Evolutionary conservation across 2,888 invertebrate species (phyloP).

Genomic region (Hedychridium roseum): DNA sequence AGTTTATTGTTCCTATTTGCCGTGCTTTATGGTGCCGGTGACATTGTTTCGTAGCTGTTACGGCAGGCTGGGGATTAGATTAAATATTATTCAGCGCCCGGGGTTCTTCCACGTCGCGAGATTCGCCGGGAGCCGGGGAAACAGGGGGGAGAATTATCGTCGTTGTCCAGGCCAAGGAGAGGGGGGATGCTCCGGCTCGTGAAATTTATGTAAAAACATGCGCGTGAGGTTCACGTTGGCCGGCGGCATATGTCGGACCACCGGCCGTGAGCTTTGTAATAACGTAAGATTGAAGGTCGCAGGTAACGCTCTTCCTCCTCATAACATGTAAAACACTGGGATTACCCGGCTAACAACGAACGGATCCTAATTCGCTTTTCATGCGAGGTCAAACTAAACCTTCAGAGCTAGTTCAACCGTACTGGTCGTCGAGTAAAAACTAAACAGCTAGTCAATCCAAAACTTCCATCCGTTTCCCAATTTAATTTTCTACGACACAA

Average conservation of each 20-base stretch:
- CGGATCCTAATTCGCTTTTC: too few species aligned
- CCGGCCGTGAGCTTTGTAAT: constrained; percentile 31
- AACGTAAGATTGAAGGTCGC: constrained; percentile 55
- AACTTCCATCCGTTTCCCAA: too few species aligned
- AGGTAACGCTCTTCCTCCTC: constrained; percentile 43
- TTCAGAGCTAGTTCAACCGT: too few species aligned
- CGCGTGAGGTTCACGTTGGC: constrained; percentile 21
- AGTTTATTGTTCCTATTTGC: too few species aligned
- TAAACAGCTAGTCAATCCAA: too few species aligned
- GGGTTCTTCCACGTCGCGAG: background rate
- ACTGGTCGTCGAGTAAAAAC: too few species aligned
- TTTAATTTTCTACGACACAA: too few species aligned
- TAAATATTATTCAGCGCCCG: background rate
- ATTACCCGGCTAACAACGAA: constrained; percentile 55
- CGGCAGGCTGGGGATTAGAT: background rate
- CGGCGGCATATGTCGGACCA: constrained; percentile 23
- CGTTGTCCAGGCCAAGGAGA: background rate
- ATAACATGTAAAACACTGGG: constrained; percentile 57
- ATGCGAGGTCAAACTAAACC: too few species aligned
- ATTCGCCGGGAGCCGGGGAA: background rate
- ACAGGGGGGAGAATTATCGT: background rate
- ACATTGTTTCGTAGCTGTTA: background rate
- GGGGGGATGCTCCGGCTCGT: constrained; percentile 15
- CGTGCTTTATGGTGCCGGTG: too few species aligned
- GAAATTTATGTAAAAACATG: constrained; percentile 58